Percentiles rank a stretch among this genome's conserved stretches.
phyloP scores from a whole-genome alignment of 2,888 invertebrate species.

The Leptinotarsa juncta region DNA sequence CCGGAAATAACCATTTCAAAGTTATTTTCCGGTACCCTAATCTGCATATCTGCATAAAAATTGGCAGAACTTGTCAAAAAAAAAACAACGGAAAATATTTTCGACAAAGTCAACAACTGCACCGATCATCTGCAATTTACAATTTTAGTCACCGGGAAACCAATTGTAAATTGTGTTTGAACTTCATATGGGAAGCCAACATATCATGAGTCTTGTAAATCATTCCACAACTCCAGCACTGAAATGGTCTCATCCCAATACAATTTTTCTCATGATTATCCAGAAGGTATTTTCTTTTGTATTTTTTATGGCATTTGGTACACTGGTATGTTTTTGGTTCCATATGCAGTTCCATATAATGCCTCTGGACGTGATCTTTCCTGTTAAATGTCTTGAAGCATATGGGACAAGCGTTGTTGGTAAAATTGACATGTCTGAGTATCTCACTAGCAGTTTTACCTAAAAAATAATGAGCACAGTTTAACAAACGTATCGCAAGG shows the following conservation, averaged over 20 bases:
- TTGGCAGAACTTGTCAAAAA: too few relatives aligned
- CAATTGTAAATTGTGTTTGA: constrained; percentile 36
- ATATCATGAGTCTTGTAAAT: constrained; percentile 47
- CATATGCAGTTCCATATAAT: constrained; percentile 50
- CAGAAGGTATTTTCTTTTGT: constrained; percentile 56
- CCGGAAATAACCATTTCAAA: too few relatives aligned
- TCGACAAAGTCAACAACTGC: neutral
- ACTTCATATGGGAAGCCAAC: constrained; percentile 48
- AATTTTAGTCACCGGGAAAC: neutral
- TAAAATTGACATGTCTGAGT: constrained; percentile 46
- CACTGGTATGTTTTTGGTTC: constrained; percentile 49
- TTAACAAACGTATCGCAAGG: too few relatives aligned
- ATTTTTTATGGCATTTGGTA: constrained; percentile 50
- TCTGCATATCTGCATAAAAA: too few relatives aligned
- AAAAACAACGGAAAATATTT: too few relatives aligned
- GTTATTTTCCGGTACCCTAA: too few relatives aligned
- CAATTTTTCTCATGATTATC: constrained; percentile 55
- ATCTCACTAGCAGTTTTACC: constrained; percentile 27
- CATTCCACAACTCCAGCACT: constrained; percentile 45
- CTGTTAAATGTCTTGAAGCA: constrained; percentile 57
- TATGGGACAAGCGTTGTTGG: constrained; percentile 53
- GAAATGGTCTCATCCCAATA: constrained; percentile 27
- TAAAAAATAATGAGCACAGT: constrained; percentile 5
- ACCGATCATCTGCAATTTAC: neutral
- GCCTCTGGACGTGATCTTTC: constrained; percentile 55